Conservation (phyloP, 2,888 invertebrate species). For the Plebejus melissa region DNA sequence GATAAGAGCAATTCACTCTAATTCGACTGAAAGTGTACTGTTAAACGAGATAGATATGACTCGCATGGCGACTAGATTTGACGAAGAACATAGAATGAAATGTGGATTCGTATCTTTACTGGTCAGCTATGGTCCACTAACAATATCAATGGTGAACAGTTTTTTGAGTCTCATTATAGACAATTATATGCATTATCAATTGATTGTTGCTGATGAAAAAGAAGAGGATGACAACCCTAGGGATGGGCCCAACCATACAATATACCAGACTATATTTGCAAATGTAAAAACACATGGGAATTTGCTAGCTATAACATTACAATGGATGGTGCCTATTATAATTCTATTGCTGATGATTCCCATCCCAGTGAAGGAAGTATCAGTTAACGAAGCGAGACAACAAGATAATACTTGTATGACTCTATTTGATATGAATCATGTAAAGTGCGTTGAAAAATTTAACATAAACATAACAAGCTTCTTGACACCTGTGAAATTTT, state of each 20-base stretch:
- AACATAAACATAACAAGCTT: conserved; percentile 33
- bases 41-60: conserved; percentile 47
- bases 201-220: conserved; percentile 50
- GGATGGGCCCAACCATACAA: conserved; percentile 35
- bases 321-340: conserved; percentile 63
- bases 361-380: conserved; percentile 53
- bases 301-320: conserved; percentile 52
- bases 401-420: conserved; percentile 54
- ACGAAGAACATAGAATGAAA: conserved; percentile 38
- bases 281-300: conserved; percentile 58
- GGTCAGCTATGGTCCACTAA: conserved; percentile 61
- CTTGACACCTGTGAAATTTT: conserved; percentile 43
- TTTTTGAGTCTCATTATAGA: conserved; percentile 64
- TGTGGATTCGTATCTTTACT: conserved; percentile 56
- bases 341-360: conserved; percentile 61
- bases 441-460: conserved; percentile 45
- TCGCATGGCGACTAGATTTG: conserved; percentile 42
- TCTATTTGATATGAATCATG: conserved; percentile 50
- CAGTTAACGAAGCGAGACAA: conserved; percentile 45
- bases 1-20: conserved; percentile 48
- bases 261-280: conserved; percentile 37
- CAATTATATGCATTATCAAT: conserved; percentile 67
- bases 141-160: conserved; percentile 65
- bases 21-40: conserved; percentile 47
- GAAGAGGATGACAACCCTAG: conserved; percentile 48